phyloP scores from a whole-genome alignment of 2,113 vertebrate species.

The Pelmatolapia mariae region DNA sequence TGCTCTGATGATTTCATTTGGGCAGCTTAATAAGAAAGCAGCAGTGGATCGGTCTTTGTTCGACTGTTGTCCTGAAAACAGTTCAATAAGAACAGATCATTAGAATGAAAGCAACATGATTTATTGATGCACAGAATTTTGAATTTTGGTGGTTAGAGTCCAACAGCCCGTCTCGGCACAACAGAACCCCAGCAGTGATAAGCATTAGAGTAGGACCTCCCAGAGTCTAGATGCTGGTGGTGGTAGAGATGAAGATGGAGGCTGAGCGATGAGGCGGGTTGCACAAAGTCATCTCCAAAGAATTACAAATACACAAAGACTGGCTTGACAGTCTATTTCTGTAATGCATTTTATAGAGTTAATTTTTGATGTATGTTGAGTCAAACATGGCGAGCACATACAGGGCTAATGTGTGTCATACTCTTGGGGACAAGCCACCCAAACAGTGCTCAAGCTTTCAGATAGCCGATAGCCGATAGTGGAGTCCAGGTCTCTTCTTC shows the following conservation, averaged over 20 bases:
- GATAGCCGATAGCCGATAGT: background rate
- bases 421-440: background rate
- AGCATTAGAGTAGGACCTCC: background rate
- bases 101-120: background rate
- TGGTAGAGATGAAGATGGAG: background rate
- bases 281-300: fast-evolving
- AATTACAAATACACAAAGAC: fast-evolving
- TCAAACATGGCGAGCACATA: background rate
- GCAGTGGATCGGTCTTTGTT: background rate
- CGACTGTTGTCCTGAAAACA: fast-evolving
- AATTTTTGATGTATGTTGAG: background rate
- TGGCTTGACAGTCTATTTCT: background rate
- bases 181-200: too few species aligned
- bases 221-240: background rate
- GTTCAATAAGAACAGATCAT: background rate
- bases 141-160: background rate
- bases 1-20: background rate
- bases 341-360: background rate
- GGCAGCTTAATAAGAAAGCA: background rate
- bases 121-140: background rate
- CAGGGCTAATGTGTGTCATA: fast-evolving
- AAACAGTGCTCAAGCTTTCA: background rate
- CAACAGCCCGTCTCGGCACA: fast-evolving
- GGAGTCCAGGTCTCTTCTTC: background rate
- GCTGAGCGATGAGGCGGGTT: fast-evolving